Evolutionary conservation across 2,888 invertebrate species (phyloP).

Genomic region (Drosophila cracens): DNA sequence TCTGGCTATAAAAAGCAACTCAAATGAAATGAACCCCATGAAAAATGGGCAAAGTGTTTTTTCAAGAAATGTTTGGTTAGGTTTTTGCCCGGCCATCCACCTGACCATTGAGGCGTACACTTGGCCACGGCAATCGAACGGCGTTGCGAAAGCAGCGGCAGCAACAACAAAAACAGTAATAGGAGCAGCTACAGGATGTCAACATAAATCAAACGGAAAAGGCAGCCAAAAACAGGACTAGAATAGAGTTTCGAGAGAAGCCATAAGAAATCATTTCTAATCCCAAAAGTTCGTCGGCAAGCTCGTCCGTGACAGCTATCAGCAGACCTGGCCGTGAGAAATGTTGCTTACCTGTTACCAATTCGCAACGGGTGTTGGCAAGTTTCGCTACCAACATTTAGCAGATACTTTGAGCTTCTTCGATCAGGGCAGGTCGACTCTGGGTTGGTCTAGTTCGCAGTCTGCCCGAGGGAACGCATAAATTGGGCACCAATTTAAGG

Average conservation of each 20-base stretch:
- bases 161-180: not conserved
- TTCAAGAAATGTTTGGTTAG: conserved; percentile 78
- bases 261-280: conserved; percentile 79
- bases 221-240: conserved; percentile 32
- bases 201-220: conserved; percentile 81
- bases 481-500: conserved; percentile 81
- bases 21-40: conserved; percentile 77
- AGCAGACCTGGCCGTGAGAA: conserved; percentile 58
- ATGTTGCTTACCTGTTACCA: conserved; percentile 67
- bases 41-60: conserved; percentile 79
- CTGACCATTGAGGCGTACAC: conserved; percentile 75
- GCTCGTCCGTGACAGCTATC: conserved; percentile 58
- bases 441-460: conserved; percentile 5
- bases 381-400: conserved; percentile 47
- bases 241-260: conserved; percentile 28
- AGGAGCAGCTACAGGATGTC: conserved; percentile 70
- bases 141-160: conserved; percentile 32
- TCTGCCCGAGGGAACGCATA: conserved; percentile 64
- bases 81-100: conserved; percentile 59
- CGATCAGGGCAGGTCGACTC: not conserved
- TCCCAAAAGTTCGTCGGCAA: conserved; percentile 72
- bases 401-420: conserved; percentile 16
- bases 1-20: conserved; percentile 71
- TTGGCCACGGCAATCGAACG: conserved; percentile 62
- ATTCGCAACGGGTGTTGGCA: conserved; percentile 29